phyloP scores from a whole-genome alignment of 2,888 invertebrate species.

The Pterobdella sp. region DNA sequence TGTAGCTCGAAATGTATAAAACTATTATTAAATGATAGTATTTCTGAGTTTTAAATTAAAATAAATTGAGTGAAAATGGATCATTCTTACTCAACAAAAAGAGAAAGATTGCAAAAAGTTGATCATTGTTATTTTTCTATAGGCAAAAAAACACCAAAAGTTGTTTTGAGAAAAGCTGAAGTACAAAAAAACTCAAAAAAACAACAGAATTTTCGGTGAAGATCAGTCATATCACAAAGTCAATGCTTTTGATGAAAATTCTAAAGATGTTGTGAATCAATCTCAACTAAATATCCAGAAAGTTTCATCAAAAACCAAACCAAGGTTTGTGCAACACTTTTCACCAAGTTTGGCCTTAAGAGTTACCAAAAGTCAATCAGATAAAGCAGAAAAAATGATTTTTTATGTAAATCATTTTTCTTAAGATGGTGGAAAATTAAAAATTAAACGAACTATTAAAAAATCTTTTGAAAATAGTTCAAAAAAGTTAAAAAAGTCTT shows the following conservation, averaged over 20 bases:
- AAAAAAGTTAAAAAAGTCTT: background rate
- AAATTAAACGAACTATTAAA: slow-evolving; percentile 4
- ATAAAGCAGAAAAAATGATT: background rate
- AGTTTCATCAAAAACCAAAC: background rate
- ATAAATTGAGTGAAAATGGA: no score
- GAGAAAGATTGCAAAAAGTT: slow-evolving; percentile 29
- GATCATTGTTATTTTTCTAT: slow-evolving; percentile 34
- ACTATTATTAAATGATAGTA: background rate
- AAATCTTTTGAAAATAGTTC: background rate
- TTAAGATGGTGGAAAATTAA: background rate
- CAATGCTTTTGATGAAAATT: background rate
- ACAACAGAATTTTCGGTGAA: background rate
- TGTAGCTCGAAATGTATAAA: background rate
- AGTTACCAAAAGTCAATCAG: slow-evolving; percentile 3
- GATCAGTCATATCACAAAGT: slow-evolving; percentile 31
- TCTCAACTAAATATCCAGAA: background rate
- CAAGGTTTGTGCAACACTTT: no score
- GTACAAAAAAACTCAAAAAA: slow-evolving; percentile 10
- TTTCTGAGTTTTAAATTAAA: no score
- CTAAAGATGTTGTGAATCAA: background rate
- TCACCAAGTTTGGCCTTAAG: slow-evolving; percentile 12
- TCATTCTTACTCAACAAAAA: slow-evolving; percentile 32
- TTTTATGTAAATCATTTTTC: slow-evolving; percentile 10
- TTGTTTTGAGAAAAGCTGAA: slow-evolving; percentile 32
- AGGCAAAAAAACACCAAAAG: slow-evolving; percentile 32